Base-by-base conservation (phyloP, 2,797 vertebrate genomes). In the Sardinella longiceps region DNA sequence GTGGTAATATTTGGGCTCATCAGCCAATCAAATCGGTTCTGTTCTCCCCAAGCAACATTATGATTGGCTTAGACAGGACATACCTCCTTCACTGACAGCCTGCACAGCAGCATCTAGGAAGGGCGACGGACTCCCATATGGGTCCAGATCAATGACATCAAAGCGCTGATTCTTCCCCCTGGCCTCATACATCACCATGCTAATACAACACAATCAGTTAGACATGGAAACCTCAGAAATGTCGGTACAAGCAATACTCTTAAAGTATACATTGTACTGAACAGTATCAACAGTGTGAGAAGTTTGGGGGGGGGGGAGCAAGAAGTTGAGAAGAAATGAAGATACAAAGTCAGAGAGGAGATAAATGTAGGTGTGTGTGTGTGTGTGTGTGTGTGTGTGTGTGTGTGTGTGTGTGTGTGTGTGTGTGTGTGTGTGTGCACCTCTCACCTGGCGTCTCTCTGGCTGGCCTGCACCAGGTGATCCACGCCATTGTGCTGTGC, bases 21-120 rank as follows among this genome's bases (percentile, higher is more conserved):
- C 4, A 33, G 28, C 12, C 30, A 37, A 18, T 70, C 3, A 70
- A 70, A 70, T 60, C 7, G 1, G n/a, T 25, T n/a, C 7, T 25
- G 1, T 25, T 5, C 11, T 37, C n/a, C 58, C 28, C 10, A 60
- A 10, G 20, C 6, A 63, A 28, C 4, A 5, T 58, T 53, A 14
- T 37, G 37, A 43, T 23, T 60, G 53, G 11, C 33, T 66, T 39
- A 7, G 5, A 0, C 12, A 80, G n/a, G 1, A 88, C 92, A 86
- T 89, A 97, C 98, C 98, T 94, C 97, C 98, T n/a, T 99, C 97
- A 0, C 94, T 90, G 83, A 98, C 95, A 0, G 97, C 94, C 93
- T 98, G 98, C 18, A 99, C 96, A 0, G 97, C 97, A 0, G 97
- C 96, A 0, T 99, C 98, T 85, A 99, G 91, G 90, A 98, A 99